Evolutionary conservation across 2,888 invertebrate genomes (phyloP).

Genomic region (Oegoconia quadripuncta): DNA sequence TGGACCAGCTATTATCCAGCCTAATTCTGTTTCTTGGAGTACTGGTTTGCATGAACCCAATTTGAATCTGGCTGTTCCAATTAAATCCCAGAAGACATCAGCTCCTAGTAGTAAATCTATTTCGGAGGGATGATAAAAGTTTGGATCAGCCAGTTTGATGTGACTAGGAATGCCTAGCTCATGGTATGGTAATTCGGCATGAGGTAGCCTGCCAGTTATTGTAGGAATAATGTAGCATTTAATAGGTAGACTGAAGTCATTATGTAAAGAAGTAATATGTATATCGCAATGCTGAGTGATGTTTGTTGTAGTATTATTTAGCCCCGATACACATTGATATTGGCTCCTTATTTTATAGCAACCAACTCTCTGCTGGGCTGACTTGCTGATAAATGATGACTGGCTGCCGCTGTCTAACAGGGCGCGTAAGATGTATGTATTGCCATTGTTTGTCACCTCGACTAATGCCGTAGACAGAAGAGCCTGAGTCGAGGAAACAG

Average conservation of each 20-base stretch:
- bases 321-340: conserved; percentile 11
- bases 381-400: conserved; percentile 8
- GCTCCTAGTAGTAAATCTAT: conserved; percentile 23
- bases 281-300: neutral
- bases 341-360: neutral
- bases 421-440: neutral
- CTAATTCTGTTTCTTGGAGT: too few relatives aligned
- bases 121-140: conserved; percentile 12
- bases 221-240: conserved; percentile 4
- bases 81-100: conserved; percentile 25
- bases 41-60: conserved; percentile 17
- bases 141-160: conserved; percentile 16
- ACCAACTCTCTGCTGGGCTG: conserved; percentile 1
- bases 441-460: neutral
- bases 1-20: conserved; percentile 19
- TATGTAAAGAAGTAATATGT: neutral
- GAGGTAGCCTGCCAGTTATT: conserved; percentile 8
- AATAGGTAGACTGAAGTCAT: neutral
- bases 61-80: conserved; percentile 17
- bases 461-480: conserved; percentile 7
- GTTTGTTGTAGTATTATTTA: conserved; percentile 3
- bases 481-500: neutral
- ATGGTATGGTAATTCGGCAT: conserved; percentile 1
- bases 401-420: too few relatives aligned
- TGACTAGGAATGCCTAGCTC: too few relatives aligned